Evolutionary conservation across 2,888 invertebrate species (phyloP), one percentile per base, ranked within the genome.

Genomic region (Gandaritis pyraliata): DNA sequence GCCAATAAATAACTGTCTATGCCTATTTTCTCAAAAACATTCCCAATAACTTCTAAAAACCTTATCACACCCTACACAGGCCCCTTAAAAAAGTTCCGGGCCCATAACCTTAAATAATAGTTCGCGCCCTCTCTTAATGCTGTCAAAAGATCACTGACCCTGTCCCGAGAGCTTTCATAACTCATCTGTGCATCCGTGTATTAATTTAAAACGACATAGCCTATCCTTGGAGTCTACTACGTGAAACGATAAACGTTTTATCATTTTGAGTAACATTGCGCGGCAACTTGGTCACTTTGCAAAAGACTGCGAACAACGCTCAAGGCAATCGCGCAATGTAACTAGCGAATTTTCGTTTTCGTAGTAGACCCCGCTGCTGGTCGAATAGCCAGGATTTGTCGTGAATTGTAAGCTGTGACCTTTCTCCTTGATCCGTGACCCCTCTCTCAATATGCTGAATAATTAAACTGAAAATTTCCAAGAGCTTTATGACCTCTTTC

Each of bases 91-190:
- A 58, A 38, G n/a, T 58, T 18, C 52, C 49, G 49, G 15, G 38
- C 36, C 33, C 15, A 48, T 56, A 56, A 30, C 56, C 43, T 55
- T 49, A 30, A 53, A 45, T 53, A 53, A 58, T 49, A 59, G 62
- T 65, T 57, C 48, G 55, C 58, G 59, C 57, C 41, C 43, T 56
- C 51, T 57, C 52, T 29, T 52, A 61, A 61, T 53, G 52, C 58
- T 68, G 67, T 71, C 68, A 68, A 75, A 72, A 67, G 73, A 68
- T 72, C 76, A 54, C 61, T 69, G 55, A 71, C 71, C 70, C 39
- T 36, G 16, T 69, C 47, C 53, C 55, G 39, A 61, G 67, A 64
- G 41, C 53, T 45, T 72, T 69, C 68, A 70, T 73, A 71, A 75
- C 72, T 74, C 71, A 73, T 65, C 59, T 46, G 49, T 48, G 55